These are phyloP conservation scores for Apostichopus leukothele DNA, from an alignment of 53 echinoderm and acorn worm genomes.

Conservation along the genomic window DNA sequence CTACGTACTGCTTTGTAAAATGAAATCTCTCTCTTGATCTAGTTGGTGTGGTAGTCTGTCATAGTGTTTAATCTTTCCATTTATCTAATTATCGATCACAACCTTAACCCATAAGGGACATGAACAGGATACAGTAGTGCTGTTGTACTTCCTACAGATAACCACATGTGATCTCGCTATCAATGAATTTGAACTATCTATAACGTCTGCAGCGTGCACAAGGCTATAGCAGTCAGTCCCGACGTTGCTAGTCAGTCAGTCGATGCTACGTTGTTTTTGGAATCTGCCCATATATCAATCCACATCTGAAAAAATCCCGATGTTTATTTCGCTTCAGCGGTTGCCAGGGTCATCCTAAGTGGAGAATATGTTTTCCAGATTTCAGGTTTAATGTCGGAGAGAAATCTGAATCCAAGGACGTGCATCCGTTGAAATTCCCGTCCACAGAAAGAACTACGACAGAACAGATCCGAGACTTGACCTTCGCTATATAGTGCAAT, in stretches of 20 bases:
- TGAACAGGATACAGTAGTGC: conserved; percentile 14
- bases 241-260: too few species aligned
- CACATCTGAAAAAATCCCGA: background rate
- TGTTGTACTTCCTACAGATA: conserved; percentile 18
- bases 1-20: too few species aligned
- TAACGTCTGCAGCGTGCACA: background rate
- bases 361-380: background rate
- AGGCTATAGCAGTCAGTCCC: too few species aligned
- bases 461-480: background rate
- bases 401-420: background rate
- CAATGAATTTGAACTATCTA: background rate
- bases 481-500: background rate
- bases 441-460: background rate
- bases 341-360: background rate
- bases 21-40: too few species aligned
- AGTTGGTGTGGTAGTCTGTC: background rate
- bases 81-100: background rate
- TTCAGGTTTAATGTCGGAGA: background rate
- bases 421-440: background rate
- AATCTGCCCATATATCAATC: too few species aligned
- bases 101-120: background rate
- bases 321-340: background rate
- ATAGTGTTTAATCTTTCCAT: background rate
- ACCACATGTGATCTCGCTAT: background rate
- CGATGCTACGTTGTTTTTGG: too few species aligned